Evolutionary conservation across 2,113 vertebrate species (phyloP), one percentile per base, ranked within the genome.

Genomic region (Ammodytes marinus): DNA sequence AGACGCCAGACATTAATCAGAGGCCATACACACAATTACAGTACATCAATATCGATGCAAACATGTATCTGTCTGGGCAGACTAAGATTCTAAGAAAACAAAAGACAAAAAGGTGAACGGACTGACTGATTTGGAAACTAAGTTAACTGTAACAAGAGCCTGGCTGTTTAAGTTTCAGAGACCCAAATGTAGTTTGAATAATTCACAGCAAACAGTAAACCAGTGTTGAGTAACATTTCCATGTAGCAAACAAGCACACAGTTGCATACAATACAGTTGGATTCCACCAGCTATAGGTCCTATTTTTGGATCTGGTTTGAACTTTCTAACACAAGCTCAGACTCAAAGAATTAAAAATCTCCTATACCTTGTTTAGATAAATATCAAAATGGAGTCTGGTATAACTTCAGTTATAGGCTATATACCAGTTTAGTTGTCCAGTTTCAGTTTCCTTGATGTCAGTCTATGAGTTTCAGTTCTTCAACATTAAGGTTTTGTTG

Each of bases 191-290:
- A 45, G 52, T 43, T 57, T 86, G 17, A 88, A 84, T 80, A 77
- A 82, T 77, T 86, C 12, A 87, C 39, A 67, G 79, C 67, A 27
- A 27, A 27, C 27, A 64, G 43, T 74, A 47, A 59, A 69, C 40
- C 35, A 43, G 42, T 68, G 17, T 6, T 13, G 37, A 69, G 19
- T 19, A 65, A 14, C 40, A 73, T 54, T 80, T 69, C 58, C 54
- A 73, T 57, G 50, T 72, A 40, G 60, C 42, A 53, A 61, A 77
- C 11, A 65, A 46, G 39, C 35, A 53, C 60, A 68, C 9, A 69
- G 5, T 17, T 68, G 14, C 7, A 68, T 17, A 39, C 6, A 17
- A 14, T 14, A 61, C 58, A 61, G 4, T 40, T 42, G 12, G 49
- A n/a, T 50, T 69, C 14, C 40, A 65, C n/a, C 17, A 53, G 39